phyloP scores from a whole-genome alignment of 2,888 invertebrate genomes.

The Ichneumoninae sp. region DNA sequence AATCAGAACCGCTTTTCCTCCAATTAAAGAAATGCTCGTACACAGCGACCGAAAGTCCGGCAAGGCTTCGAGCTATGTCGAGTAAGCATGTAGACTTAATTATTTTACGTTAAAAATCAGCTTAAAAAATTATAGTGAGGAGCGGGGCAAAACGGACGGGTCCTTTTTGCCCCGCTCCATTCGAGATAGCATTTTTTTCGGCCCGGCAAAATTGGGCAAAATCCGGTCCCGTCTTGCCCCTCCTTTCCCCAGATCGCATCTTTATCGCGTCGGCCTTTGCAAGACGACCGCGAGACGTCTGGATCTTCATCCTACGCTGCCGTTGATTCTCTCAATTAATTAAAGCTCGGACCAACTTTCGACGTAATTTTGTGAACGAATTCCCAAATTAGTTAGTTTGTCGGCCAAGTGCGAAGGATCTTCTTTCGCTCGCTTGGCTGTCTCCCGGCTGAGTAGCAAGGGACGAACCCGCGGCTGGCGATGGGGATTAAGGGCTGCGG shows the following conservation, averaged over 20 bases:
- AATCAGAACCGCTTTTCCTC: neutral
- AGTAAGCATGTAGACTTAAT: no score
- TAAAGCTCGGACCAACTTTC: slow-evolving; percentile 10
- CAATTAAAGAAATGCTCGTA: neutral
- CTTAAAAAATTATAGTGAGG: no score
- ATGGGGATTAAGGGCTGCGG: slow-evolving; percentile 23
- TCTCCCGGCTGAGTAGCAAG: neutral
- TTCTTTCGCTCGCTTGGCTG: neutral
- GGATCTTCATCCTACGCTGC: neutral
- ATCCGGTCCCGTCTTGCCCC: neutral
- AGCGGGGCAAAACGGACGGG: no score
- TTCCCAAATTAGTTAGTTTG: slow-evolving; percentile 32
- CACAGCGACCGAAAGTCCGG: no score
- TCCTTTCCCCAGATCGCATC: neutral
- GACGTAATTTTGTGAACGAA: slow-evolving; percentile 37
- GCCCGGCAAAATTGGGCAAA: neutral
- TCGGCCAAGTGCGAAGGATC: slow-evolving; percentile 22
- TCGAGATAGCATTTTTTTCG: neutral
- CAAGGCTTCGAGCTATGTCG: no score
- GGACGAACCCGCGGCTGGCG: neutral
- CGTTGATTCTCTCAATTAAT: slow-evolving; percentile 11
- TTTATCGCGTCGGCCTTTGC: neutral
- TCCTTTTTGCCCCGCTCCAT: neutral
- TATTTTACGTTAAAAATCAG: no score
- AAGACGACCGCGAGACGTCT: neutral